Percentiles rank a stretch among this genome's conserved stretches.
Conservation (phyloP, 2,888 invertebrate genomes). For the Leucophora obtusa region DNA sequence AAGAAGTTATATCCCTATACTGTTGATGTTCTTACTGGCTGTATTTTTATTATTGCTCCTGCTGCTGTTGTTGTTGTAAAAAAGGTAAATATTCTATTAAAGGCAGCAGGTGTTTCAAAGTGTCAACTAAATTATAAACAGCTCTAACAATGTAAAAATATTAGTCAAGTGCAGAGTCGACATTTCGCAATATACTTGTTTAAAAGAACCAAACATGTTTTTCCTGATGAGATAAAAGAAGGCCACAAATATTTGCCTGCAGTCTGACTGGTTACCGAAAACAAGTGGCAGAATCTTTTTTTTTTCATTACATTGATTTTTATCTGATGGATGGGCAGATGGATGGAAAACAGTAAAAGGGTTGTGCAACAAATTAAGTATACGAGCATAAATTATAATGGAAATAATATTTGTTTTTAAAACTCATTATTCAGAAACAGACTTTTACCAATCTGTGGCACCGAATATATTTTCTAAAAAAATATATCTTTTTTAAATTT, state of each 20-base stretch:
- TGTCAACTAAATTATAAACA: slow-evolving; percentile 59
- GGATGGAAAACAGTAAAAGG: neutral
- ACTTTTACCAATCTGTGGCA: neutral
- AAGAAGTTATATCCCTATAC: too few species aligned
- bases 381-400: slow-evolving; percentile 4
- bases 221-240: neutral
- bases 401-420: neutral
- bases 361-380: neutral
- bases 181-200: neutral
- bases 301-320: neutral
- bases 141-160: slow-evolving; percentile 12
- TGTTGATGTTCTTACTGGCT: slow-evolving; percentile 5
- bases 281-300: slow-evolving; percentile 8
- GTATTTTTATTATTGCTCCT: neutral
- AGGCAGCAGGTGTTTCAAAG: slow-evolving; percentile 62
- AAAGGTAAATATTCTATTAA: slow-evolving; percentile 49
- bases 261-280: neutral
- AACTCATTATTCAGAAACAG: neutral
- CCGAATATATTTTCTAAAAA: too few species aligned
- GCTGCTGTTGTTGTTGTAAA: neutral
- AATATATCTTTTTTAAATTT: neutral
- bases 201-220: neutral
- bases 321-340: neutral
- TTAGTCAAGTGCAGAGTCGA: slow-evolving; percentile 13
- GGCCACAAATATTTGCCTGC: slow-evolving; percentile 11